Percentiles rank a stretch among this genome's conserved stretches.
These are phyloP conservation scores for Neodontobutis hainanensis DNA, from an alignment of 2,113 vertebrate species.

Conservation along the genomic window DNA sequence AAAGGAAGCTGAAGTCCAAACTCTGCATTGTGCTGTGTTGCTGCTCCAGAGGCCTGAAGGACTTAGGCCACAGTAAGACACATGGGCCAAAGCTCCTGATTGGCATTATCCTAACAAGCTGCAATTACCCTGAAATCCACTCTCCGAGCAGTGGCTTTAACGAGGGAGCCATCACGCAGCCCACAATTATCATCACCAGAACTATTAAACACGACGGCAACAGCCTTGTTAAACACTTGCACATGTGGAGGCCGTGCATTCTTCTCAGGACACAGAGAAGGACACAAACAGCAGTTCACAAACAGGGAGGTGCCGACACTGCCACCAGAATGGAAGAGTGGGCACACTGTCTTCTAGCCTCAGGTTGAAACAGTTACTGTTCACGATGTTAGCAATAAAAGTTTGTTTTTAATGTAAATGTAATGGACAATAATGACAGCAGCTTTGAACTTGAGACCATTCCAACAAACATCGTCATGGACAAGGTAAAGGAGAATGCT, in stretches of 20 bases:
- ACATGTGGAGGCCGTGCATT: slow-evolving; percentile 61
- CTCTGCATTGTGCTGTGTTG: slow-evolving; percentile 23
- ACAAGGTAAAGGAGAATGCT: neutral
- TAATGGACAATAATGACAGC: neutral
- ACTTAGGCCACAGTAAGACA: slow-evolving; percentile 33
- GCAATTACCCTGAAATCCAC: slow-evolving; percentile 75
- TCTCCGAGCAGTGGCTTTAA: slow-evolving; percentile 73
- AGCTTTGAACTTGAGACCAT: no score
- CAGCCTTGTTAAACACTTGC: slow-evolving; percentile 69
- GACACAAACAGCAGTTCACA: slow-evolving; percentile 25
- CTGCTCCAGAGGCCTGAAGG: slow-evolving; percentile 16
- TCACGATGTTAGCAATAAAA: neutral
- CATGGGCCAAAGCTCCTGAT: slow-evolving; percentile 66
- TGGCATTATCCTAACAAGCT: slow-evolving; percentile 77
- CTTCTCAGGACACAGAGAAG: slow-evolving; percentile 58
- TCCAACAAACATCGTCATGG: slow-evolving; percentile 2
- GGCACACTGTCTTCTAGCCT: neutral
- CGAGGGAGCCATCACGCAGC: slow-evolving; percentile 71
- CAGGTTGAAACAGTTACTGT: neutral
- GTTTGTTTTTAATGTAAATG: neutral
- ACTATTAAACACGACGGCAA: slow-evolving; percentile 73
- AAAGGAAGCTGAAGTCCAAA: neutral
- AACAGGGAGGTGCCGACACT: neutral
- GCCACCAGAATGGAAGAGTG: neutral
- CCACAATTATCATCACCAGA: slow-evolving; percentile 77